Evolutionary conservation across 2,888 invertebrate species (phyloP).

Genomic region (Nephrocerus scutellatus): DNA sequence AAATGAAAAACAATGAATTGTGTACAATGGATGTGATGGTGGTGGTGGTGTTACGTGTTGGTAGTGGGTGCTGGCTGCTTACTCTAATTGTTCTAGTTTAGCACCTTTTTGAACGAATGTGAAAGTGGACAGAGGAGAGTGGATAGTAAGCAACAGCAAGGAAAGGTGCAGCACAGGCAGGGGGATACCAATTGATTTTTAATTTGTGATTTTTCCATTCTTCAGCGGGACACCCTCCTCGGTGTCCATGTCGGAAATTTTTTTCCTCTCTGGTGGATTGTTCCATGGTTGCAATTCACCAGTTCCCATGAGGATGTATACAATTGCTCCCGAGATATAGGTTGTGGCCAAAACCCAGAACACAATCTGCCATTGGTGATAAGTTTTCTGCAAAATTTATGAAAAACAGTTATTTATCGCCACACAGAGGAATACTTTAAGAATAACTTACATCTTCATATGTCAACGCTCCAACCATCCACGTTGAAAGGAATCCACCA

Average conservation of each 20-base stretch:
- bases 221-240: slow-evolving; percentile 48
- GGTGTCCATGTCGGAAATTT: slow-evolving; percentile 26
- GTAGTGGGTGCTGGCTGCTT: no score
- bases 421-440: not conserved
- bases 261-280: slow-evolving; percentile 41
- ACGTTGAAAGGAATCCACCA: slow-evolving; percentile 74
- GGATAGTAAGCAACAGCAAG: no score
- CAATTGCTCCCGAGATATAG: slow-evolving; percentile 59
- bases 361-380: slow-evolving; percentile 71
- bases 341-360: slow-evolving; percentile 72
- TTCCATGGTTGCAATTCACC: slow-evolving; percentile 58
- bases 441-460: slow-evolving; percentile 57
- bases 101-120: no score
- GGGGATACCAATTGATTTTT: no score
- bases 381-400: slow-evolving; percentile 55
- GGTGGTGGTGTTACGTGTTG: no score
- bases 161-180: no score
- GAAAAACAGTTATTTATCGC: not conserved
- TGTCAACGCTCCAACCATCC: slow-evolving; percentile 72
- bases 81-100: no score
- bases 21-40: no score
- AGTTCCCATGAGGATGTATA: slow-evolving; percentile 56
- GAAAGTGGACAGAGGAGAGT: no score
- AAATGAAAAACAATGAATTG: no score
- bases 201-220: slow-evolving; percentile 31